Evolutionary conservation across 2,888 invertebrate genomes (phyloP).

Genomic region (Lithophane semibrunnea): DNA sequence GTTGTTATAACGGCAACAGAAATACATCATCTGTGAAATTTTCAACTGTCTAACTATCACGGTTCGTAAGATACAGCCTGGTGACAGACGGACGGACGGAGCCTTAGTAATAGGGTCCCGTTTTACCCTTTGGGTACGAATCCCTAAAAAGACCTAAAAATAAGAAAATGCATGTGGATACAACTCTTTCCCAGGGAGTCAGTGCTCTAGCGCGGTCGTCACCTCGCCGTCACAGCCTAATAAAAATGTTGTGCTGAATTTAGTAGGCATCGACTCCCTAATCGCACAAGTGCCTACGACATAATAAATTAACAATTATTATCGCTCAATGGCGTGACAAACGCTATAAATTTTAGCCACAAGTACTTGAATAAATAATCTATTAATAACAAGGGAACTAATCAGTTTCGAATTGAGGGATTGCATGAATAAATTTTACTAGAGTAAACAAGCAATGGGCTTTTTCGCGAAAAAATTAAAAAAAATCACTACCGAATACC

Average conservation of each 20-base stretch:
- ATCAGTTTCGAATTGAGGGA: slow-evolving; percentile 54
- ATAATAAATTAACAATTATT: slow-evolving; percentile 37
- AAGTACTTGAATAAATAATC: slow-evolving; percentile 41
- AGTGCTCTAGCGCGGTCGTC: neutral
- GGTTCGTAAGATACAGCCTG: too few relatives aligned
- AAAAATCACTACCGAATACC: neutral
- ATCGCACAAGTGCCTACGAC: slow-evolving; percentile 15
- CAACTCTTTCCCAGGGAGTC: too few relatives aligned
- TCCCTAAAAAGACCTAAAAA: too few relatives aligned
- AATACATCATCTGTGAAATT: too few relatives aligned
- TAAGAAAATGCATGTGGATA: too few relatives aligned
- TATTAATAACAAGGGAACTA: slow-evolving; percentile 46
- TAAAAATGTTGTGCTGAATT: neutral
- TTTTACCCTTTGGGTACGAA: too few relatives aligned
- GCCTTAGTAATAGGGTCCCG: too few relatives aligned
- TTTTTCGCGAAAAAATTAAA: neutral
- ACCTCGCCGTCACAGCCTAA: neutral
- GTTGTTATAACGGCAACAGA: too few relatives aligned
- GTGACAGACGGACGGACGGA: too few relatives aligned
- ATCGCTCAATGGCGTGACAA: slow-evolving; percentile 56
- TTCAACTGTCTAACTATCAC: too few relatives aligned
- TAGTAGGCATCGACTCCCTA: neutral
- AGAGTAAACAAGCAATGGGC: neutral
- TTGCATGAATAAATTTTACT: slow-evolving; percentile 49
- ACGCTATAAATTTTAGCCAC: slow-evolving; percentile 36